Evolutionary conservation across 2,888 invertebrate species (phyloP), one percentile per base, ranked within the genome.

Genomic region (Mycogona germanica): DNA sequence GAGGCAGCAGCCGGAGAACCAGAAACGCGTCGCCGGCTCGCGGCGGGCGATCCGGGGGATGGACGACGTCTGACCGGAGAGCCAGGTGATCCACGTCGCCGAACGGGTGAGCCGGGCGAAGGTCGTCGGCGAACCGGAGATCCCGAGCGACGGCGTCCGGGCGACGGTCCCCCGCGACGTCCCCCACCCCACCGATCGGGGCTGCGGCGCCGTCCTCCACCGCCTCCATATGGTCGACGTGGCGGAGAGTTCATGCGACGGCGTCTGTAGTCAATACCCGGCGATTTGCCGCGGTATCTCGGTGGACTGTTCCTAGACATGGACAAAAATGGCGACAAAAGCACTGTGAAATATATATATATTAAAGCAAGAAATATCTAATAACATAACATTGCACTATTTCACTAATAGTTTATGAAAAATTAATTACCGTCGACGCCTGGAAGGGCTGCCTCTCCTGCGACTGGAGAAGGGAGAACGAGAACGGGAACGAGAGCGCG

Each of bases 121-220:
- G 55, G 51, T 2, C 51, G 47, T n/a, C 12, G 19, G 2, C 42
- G 44, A 2, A 53, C 42, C 35, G 35, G 35, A 35, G n/a, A 12
- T 35, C 35, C n/a, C 2, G 56, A 53, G 14, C 54, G 44, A 21
- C 54, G 53, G 38, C 38, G 38, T 5, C 44, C 38, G 14, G 56
- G 55, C 5, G 55, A 52, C 17, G 51, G 56, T 19, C 57, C 38
- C 14, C 57, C 38, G 29, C 41, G 2, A 40, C 56, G 48, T 40
- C 5, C 56, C 49, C 38, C 57, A 51, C 38, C 51, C 41, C 40
- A 29, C n/a, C 17, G 49, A 38, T 49, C 38, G 12, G 37, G 49
- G 26, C 23, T 51, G 2, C 21, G 41, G 6, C 41, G 42, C 21
- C 51, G 25, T 4, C 40, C 26, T 2, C 23, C 28, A 19, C 32